Evolutionary conservation across 2,888 invertebrate genomes (phyloP), one percentile per base, ranked within the genome.

Genomic region (Dinocampus coccinellae): DNA sequence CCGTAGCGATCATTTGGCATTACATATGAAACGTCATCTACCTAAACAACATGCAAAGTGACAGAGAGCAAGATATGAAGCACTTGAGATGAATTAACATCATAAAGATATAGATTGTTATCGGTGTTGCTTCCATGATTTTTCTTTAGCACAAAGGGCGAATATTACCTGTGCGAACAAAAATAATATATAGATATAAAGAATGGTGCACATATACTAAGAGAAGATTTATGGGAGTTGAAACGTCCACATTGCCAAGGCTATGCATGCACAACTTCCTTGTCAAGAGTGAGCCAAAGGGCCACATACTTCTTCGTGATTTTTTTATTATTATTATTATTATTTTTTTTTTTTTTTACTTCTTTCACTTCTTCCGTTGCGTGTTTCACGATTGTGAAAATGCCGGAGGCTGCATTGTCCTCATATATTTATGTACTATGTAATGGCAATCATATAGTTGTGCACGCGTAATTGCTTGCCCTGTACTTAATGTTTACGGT

Each of bases 21-120:
- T 98, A 81, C 98, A 98, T 90, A 97, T 97, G 96, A 98, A 98
- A 90, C 91, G 97, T 80, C 98, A 98, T 89, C 91, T 97, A 86
- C 98, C 97, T 81, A 98, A 97, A 90, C 91, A 93, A 77, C 85
- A 85, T 76, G 90, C 92, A 80, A 93, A 93, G 91, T 93, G 91
- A 91, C 62, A 66, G 58, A 16, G 3, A 57, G 33, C 13, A 34
- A n/a, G 33, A 58, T 24, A 42, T 34, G 26, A 7, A n/a, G 58
- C n/a, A 58, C 1, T 34, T 11, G 34, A 10, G 3, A 58, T 33
- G 42, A 11, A 16, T 16, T 57, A 26, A 7, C 34, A 66, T 13
- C 16, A 47, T 16, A 20, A 47, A 9, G 47, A 47, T 47, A 47
- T 7, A 7, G 16, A 47, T 47, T 47, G 47, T 47, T 16, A 16